phyloP scores from a whole-genome alignment of 2,797 vertebrate genomes.

The Lagorchestes hirsutus region DNA sequence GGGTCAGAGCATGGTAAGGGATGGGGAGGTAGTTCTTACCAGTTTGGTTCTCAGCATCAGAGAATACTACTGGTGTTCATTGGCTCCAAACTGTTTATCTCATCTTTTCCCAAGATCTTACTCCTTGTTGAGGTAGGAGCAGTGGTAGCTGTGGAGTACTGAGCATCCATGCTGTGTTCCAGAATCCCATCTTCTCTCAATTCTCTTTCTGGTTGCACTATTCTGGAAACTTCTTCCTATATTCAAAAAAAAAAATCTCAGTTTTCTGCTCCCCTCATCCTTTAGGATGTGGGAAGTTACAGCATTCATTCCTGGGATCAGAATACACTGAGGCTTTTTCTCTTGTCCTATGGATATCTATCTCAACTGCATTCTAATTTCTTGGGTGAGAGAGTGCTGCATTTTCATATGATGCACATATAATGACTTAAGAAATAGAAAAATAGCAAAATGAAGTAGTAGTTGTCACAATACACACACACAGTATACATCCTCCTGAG shows the following conservation, averaged over 20 bases:
- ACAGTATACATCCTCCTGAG: neutral
- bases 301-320: neutral
- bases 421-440: neutral
- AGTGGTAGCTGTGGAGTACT: neutral
- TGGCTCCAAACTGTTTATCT: neutral
- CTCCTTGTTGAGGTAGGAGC: neutral
- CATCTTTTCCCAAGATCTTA: neutral
- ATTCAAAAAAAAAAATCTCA: neutral
- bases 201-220: neutral
- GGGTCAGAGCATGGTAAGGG: neutral
- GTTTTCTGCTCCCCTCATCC: neutral
- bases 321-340: neutral
- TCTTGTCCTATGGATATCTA: neutral
- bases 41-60: neutral
- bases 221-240: neutral
- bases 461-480: neutral
- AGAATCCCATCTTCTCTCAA: neutral
- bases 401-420: neutral
- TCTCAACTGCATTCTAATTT: neutral
- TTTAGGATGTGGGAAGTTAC: neutral
- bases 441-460: neutral
- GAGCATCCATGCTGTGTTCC: neutral
- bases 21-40: neutral
- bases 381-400: neutral
- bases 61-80: neutral